Percentiles rank a stretch among this genome's conserved stretches.
Evolutionary conservation across 2,888 invertebrate species (phyloP).

Genomic region (Priocnemis perturbator): DNA sequence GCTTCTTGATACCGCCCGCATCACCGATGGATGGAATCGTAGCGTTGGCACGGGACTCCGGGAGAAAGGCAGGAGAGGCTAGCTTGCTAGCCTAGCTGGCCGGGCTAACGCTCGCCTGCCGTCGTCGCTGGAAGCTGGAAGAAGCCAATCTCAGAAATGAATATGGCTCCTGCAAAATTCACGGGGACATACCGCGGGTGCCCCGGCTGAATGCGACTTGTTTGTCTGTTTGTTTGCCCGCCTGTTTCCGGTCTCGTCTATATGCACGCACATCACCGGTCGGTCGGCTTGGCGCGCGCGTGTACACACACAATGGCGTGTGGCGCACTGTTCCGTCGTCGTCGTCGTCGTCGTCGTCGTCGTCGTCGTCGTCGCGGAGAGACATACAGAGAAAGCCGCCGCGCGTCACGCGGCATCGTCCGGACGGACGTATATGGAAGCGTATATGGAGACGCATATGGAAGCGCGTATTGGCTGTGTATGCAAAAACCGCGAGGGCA

Average conservation of each 20-base stretch:
- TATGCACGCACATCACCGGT: conserved; percentile 60
- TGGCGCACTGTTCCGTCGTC: conserved; percentile 14
- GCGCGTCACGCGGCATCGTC: too few species aligned
- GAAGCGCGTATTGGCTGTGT: too few species aligned
- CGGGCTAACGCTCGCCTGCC: not conserved
- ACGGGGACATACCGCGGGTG: conserved; percentile 56
- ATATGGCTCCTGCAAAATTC: conserved; percentile 65
- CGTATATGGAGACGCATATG: too few species aligned
- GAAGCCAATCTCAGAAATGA: conserved; percentile 63
- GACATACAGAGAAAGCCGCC: not conserved
- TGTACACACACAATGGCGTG: not conserved
- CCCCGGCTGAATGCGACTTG: conserved; percentile 56
- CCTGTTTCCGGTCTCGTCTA: conserved; percentile 67
- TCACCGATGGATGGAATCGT: conserved; percentile 51
- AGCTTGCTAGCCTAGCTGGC: conserved; percentile 3
- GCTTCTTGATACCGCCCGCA: conserved; percentile 13
- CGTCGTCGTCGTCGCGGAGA: conserved; percentile 22
- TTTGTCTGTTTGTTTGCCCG: conserved; percentile 70
- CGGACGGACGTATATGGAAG: too few species aligned
- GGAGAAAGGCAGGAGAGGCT: not conserved
- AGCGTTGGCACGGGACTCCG: conserved; percentile 26
- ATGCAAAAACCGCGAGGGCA: too few species aligned
- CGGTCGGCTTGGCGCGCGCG: conserved; percentile 15
- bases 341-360: too few species aligned
- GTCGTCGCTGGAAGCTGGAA: conserved; percentile 35